These are phyloP conservation scores for Neoseiulus cucumeris DNA, from an alignment of 1,140 invertebrate species.

Conservation along the genomic window DNA sequence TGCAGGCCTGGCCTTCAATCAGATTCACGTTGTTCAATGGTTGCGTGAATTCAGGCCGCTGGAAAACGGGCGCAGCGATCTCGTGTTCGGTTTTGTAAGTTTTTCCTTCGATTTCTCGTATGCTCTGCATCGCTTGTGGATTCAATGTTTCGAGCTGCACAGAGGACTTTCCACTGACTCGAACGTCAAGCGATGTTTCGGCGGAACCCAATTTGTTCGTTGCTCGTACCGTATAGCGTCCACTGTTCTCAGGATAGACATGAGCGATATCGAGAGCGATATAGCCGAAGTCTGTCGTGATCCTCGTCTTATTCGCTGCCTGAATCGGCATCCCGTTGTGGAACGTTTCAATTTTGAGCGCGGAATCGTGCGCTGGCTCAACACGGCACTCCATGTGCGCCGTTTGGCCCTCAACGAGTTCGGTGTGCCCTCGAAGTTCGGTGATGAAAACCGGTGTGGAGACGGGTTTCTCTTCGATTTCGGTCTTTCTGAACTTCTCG, in stretches of 20 bases:
- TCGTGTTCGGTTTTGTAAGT: conserved; percentile 13
- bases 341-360: conserved; percentile 66
- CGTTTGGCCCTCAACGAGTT: conserved; percentile 60
- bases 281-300: conserved; percentile 86
- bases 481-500: conserved; percentile 57
- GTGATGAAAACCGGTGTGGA: conserved; percentile 58
- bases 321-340: conserved; percentile 31
- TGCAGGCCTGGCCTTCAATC: conserved; percentile 71
- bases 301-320: conserved; percentile 47
- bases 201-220: conserved; percentile 70
- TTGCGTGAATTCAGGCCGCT: conserved; percentile 82
- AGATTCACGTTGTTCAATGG: conserved; percentile 72
- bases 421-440: conserved; percentile 57
- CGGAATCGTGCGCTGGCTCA: conserved; percentile 72
- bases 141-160: not conserved
- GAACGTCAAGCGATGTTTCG: conserved; percentile 53
- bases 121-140: conserved; percentile 6
- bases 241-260: conserved; percentile 74
- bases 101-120: conserved; percentile 12
- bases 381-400: conserved; percentile 46
- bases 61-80: conserved; percentile 54
- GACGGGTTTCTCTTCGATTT: conserved; percentile 15
- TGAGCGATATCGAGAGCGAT: conserved; percentile 75
- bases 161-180: conserved; percentile 31
- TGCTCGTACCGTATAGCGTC: conserved; percentile 72